These are phyloP conservation scores for Masticophis lateralis DNA, from an alignment of 2,797 vertebrate genomes.

Conservation along the genomic window DNA sequence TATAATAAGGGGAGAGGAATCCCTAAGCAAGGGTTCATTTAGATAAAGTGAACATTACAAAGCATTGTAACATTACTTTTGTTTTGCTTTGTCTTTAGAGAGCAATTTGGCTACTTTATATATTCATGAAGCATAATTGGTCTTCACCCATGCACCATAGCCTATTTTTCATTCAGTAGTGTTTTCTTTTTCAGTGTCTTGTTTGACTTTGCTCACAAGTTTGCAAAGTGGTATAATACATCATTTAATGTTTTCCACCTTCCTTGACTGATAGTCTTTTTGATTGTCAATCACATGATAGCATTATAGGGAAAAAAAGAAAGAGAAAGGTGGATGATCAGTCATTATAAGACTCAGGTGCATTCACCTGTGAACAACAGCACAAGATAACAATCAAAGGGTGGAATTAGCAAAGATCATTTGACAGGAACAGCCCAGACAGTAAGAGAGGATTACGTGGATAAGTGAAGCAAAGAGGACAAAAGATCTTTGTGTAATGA, in stretches of 20 bases:
- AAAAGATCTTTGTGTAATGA: constrained; percentile 5
- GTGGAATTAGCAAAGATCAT: constrained; percentile 17
- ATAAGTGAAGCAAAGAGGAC: neutral
- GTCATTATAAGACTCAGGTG: constrained; percentile 31
- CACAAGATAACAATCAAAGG: constrained; percentile 39
- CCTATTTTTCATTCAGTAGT: constrained; percentile 53
- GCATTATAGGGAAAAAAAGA: constrained; percentile 44
- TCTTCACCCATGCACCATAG: constrained; percentile 29
- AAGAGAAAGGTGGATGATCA: constrained; percentile 9
- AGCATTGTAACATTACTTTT: neutral
- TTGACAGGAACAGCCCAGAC: constrained; percentile 19
- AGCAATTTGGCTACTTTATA: constrained; percentile 45
- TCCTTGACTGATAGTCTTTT: constrained; percentile 53
- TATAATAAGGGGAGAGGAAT: neutral
- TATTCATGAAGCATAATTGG: constrained; percentile 51
- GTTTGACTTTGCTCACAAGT: constrained; percentile 55
- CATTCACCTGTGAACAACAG: constrained; percentile 48
- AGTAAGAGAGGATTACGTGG: neutral
- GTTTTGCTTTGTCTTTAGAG: constrained; percentile 35
- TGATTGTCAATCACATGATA: constrained; percentile 51
- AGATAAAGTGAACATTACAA: constrained; percentile 35
- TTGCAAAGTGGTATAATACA: constrained; percentile 48
- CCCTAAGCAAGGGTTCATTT: neutral
- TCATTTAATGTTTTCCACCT: constrained; percentile 62
- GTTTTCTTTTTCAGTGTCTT: constrained; percentile 49